Percentiles rank a stretch among this genome's conserved stretches.
These are phyloP conservation scores for Allophyes oxyacanthae DNA, from an alignment of 2,888 invertebrate genomes.

Conservation along the genomic window DNA sequence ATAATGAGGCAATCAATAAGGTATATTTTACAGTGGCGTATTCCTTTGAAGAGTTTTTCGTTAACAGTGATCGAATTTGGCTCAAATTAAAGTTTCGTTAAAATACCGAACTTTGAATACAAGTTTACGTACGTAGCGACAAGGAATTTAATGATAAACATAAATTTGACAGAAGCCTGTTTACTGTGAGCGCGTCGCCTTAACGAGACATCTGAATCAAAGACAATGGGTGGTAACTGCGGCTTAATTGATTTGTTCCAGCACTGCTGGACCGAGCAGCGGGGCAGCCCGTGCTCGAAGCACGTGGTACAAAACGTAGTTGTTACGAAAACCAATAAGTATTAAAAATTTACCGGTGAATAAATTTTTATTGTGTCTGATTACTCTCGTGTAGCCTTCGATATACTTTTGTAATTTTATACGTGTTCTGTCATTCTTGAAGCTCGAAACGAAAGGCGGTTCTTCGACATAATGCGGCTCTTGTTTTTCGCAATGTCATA, in stretches of 20 bases:
- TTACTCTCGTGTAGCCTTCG: slow-evolving; percentile 48
- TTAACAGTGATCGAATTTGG: slow-evolving; percentile 72
- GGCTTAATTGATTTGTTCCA: slow-evolving; percentile 75
- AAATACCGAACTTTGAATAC: slow-evolving; percentile 73
- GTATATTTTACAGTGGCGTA: slow-evolving; percentile 64
- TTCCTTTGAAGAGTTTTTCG: slow-evolving; percentile 61
- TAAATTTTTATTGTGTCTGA: slow-evolving; percentile 47
- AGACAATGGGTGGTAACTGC: slow-evolving; percentile 78
- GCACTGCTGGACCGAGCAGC: slow-evolving; percentile 32
- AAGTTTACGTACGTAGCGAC: slow-evolving; percentile 62
- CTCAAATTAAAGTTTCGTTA: slow-evolving; percentile 81
- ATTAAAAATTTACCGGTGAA: slow-evolving; percentile 43
- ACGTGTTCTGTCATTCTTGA: slow-evolving; percentile 46
- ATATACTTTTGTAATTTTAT: slow-evolving; percentile 46
- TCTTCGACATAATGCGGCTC: slow-evolving; percentile 35
- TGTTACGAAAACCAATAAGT: slow-evolving; percentile 45
- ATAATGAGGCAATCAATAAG: slow-evolving; percentile 79
- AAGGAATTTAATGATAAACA: slow-evolving; percentile 76
- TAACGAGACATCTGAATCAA: slow-evolving; percentile 82
- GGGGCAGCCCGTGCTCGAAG: slow-evolving; percentile 29
- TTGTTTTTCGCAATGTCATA: slow-evolving; percentile 44
- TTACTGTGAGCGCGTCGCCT: slow-evolving; percentile 62
- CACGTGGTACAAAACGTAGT: slow-evolving; percentile 50
- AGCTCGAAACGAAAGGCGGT: slow-evolving; percentile 45
- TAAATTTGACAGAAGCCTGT: slow-evolving; percentile 77